phyloP scores from a whole-genome alignment of 2,797 vertebrate species.

The Hydrocynus forskahlii region DNA sequence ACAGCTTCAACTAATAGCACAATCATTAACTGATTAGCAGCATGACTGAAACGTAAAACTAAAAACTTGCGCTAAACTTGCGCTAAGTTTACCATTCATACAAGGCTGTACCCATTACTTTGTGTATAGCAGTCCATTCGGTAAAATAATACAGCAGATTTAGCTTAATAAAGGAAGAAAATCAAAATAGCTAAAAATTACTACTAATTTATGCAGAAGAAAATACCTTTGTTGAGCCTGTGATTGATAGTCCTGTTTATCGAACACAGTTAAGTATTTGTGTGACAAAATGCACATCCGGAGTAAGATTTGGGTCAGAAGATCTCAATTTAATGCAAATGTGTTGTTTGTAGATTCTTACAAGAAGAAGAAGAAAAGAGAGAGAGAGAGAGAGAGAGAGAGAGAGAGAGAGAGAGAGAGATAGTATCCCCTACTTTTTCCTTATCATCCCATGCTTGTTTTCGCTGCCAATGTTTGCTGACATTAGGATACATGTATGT shows the following conservation, averaged over 20 bases:
- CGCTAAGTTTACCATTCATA: no score
- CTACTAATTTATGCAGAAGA: no score
- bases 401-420: background rate
- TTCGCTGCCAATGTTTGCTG: background rate
- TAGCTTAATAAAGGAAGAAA: no score
- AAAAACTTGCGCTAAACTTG: no score
- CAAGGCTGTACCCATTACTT: no score
- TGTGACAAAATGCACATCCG: slow-evolving; percentile 13
- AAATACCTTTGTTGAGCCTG: slow-evolving; percentile 4
- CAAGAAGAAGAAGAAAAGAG: background rate
- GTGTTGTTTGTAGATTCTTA: background rate
- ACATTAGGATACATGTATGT: background rate
- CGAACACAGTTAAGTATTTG: slow-evolving; percentile 29
- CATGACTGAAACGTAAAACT: no score
- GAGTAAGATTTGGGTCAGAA: slow-evolving; percentile 3
- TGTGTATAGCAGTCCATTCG: no score
- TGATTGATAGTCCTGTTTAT: slow-evolving; percentile 33
- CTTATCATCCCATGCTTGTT: background rate
- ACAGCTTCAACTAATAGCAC: no score
- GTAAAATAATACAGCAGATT: no score
- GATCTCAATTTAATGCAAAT: slow-evolving; percentile 3
- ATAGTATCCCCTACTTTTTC: background rate
- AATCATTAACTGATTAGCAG: no score
- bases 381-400: background rate
- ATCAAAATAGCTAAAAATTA: no score